phyloP scores from a whole-genome alignment of 2,113 vertebrate species.

The Gymnarchus niloticus region DNA sequence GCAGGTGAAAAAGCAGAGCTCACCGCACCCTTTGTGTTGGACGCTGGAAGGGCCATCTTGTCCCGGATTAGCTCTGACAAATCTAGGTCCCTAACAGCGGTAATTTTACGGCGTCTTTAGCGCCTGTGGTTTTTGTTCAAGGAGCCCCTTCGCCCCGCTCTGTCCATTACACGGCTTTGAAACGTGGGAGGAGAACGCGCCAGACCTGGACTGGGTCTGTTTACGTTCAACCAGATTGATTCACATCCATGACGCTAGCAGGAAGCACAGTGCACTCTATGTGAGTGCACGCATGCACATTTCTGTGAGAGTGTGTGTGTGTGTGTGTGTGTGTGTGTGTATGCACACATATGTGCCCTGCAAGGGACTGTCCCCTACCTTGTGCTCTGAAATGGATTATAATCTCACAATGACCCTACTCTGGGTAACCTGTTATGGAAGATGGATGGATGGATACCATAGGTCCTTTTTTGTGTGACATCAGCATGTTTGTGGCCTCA shows the following conservation, averaged over 20 bases:
- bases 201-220: background rate
- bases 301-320: background rate
- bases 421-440: background rate
- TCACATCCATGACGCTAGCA: background rate
- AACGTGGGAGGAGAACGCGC: background rate
- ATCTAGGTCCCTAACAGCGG: constrained; percentile 32
- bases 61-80: constrained; percentile 54
- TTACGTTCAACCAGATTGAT: background rate
- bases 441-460: background rate
- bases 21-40: constrained; percentile 35
- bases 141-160: constrained; percentile 33
- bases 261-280: background rate
- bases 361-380: background rate
- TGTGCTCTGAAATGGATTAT: background rate
- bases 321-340: background rate
- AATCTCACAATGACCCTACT: background rate
- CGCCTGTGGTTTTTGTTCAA: constrained; percentile 40
- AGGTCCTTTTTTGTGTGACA: background rate
- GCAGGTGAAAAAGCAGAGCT: constrained; percentile 25
- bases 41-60: constrained; percentile 46
- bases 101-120: constrained; percentile 33
- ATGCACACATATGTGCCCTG: background rate
- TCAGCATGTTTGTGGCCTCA: no score
- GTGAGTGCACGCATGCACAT: no score
- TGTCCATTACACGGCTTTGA: background rate